Evolutionary conservation across 2,888 invertebrate genomes (phyloP).

Genomic region (Lamproptera curius): DNA sequence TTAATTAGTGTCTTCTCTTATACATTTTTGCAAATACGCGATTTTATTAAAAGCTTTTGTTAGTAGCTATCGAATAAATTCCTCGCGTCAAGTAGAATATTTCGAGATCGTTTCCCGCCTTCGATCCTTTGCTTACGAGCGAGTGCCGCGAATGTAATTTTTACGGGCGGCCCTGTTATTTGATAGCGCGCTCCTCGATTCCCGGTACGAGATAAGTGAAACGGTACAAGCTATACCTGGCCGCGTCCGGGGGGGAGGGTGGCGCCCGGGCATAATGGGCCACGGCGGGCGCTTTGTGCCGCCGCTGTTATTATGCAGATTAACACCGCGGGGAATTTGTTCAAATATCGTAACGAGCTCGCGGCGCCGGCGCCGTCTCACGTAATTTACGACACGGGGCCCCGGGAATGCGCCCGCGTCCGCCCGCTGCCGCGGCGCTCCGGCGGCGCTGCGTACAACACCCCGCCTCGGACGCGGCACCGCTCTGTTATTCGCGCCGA

Average conservation of each 20-base stretch:
- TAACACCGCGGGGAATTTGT: conserved; percentile 78
- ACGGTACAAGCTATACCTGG: conserved; percentile 37
- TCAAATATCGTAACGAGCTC: conserved; percentile 78
- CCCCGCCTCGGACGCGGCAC: conserved; percentile 36
- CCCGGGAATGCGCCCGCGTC: conserved; percentile 66
- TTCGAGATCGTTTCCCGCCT: background rate
- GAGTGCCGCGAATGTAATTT: conserved; percentile 9
- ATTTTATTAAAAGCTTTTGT: too few relatives aligned
- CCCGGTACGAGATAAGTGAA: conserved; percentile 23
- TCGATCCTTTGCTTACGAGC: background rate
- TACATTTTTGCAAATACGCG: too few relatives aligned
- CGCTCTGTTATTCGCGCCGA: conserved; percentile 38
- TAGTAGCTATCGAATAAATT: too few relatives aligned
- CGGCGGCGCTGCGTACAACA: conserved; percentile 57
- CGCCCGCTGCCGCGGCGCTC: conserved; percentile 49
- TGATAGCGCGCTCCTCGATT: conserved; percentile 29
- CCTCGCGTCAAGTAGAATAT: too few relatives aligned
- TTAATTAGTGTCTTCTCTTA: too few relatives aligned
- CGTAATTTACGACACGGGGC: conserved; percentile 70
- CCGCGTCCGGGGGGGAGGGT: conserved; percentile 45
- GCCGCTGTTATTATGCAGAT: conserved; percentile 78
- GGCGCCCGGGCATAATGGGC: conserved; percentile 73
- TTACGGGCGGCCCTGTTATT: conserved; percentile 15
- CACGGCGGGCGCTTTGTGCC: conserved; percentile 73
- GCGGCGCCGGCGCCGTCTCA: conserved; percentile 70